Percentiles rank a stretch among this genome's conserved stretches.
phyloP scores from a whole-genome alignment of 2,113 vertebrate species.

The Abramis brama region DNA sequence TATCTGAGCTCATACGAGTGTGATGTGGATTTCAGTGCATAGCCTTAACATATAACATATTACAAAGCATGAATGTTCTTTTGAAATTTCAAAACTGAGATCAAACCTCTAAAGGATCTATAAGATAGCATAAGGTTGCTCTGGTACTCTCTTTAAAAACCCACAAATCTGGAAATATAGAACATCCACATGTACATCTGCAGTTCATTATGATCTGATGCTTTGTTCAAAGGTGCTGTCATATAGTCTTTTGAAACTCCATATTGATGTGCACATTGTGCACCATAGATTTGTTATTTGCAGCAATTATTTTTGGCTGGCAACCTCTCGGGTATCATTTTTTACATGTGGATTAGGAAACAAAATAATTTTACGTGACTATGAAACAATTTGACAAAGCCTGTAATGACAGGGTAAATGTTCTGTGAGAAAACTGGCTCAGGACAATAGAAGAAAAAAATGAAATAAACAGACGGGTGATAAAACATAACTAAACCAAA shows the following conservation, averaged over 20 bases:
- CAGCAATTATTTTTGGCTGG: conserved; percentile 25
- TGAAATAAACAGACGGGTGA: conserved; percentile 34
- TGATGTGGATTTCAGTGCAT: background rate
- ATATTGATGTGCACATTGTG: conserved; percentile 28
- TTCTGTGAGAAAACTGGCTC: conserved; percentile 55
- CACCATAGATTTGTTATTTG: conserved; percentile 26
- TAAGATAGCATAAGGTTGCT: conserved; percentile 6
- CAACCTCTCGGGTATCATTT: conserved; percentile 60
- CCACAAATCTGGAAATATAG: conserved; percentile 9
- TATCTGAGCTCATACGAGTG: conserved; percentile 11
- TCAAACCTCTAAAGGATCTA: conserved; percentile 1
- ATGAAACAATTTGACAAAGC: conserved; percentile 54
- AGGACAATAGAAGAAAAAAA: conserved; percentile 49
- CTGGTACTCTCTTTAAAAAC: background rate
- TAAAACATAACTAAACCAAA: conserved; percentile 27
- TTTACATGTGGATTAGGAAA: conserved; percentile 60
- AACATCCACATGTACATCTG: conserved; percentile 29
- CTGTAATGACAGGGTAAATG: conserved; percentile 39
- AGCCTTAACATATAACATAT: background rate
- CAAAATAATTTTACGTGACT: conserved; percentile 57
- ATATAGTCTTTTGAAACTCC: background rate
- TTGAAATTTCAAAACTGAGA: background rate
- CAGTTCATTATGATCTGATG: conserved; percentile 17
- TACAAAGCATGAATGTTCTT: background rate
- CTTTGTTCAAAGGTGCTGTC: conserved; percentile 41